Evolutionary conservation across 2,888 invertebrate genomes (phyloP).

Genomic region (Nephrocerus scutellatus): DNA sequence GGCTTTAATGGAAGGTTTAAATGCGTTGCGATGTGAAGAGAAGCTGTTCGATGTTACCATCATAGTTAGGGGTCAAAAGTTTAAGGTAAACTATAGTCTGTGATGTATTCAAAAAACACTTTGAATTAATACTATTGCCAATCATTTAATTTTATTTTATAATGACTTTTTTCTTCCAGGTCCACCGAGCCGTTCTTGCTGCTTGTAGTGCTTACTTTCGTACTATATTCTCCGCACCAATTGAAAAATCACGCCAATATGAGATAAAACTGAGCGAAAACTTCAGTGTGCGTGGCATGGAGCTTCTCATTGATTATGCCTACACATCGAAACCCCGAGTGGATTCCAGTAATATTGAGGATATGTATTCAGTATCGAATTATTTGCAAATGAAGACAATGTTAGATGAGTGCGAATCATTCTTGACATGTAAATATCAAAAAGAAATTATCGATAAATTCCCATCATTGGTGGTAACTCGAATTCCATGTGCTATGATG

Average conservation of each 20-base stretch:
- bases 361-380: constrained; percentile 62
- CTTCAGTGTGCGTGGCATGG: constrained; percentile 59
- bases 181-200: constrained; percentile 63
- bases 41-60: constrained; percentile 62
- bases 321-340: constrained; percentile 63
- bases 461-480: too few relatives aligned
- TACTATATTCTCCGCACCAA: constrained; percentile 66
- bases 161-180: too few relatives aligned
- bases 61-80: constrained; percentile 57
- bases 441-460: too few relatives aligned
- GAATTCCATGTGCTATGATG: too few relatives aligned
- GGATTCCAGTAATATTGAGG: constrained; percentile 62
- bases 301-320: constrained; percentile 59
- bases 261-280: constrained; percentile 62
- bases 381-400: constrained; percentile 60
- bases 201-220: constrained; percentile 69
- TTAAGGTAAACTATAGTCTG: too few relatives aligned
- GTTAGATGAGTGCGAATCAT: constrained; percentile 60
- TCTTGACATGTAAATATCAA: too few relatives aligned
- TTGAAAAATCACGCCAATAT: constrained; percentile 58
- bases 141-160: too few relatives aligned
- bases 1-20: constrained; percentile 52
- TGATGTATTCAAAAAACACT: too few relatives aligned
- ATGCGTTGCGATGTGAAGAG: constrained; percentile 54
- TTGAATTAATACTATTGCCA: too few relatives aligned